Conservation (phyloP, 1,140 invertebrate genomes). For the Drosophila repleta region DNA sequence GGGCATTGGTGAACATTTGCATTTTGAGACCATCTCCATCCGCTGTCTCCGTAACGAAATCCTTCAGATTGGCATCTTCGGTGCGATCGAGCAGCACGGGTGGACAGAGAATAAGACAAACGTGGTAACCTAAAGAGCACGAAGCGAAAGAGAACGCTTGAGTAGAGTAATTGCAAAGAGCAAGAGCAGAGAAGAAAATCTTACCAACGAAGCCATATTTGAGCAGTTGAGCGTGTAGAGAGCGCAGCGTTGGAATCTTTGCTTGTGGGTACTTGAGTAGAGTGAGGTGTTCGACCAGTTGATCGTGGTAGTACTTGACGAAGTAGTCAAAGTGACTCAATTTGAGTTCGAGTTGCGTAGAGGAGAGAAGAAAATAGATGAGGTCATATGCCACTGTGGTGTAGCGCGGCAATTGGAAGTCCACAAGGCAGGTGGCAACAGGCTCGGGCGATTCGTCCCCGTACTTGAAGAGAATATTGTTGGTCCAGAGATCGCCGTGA, state of each 20-base stretch:
- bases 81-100: slow-evolving; percentile 52
- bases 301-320: slow-evolving; percentile 63
- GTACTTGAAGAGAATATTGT: slow-evolving; percentile 84
- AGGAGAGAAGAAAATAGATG: slow-evolving; percentile 67
- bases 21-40: slow-evolving; percentile 47
- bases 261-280: slow-evolving; percentile 56
- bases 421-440: slow-evolving; percentile 74
- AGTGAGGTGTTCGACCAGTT: slow-evolving; percentile 49
- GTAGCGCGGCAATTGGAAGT: slow-evolving; percentile 74
- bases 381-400: slow-evolving; percentile 75
- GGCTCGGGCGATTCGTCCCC: slow-evolving; percentile 21
- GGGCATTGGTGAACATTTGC: slow-evolving; percentile 50
- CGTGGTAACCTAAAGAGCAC: slow-evolving; percentile 45
- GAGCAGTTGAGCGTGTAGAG: slow-evolving; percentile 61
- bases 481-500: no score
- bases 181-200: not conserved
- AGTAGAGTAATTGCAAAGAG: no score
- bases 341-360: slow-evolving; percentile 52
- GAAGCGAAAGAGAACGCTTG: no score
- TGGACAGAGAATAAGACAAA: slow-evolving; percentile 46
- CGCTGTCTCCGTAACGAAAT: slow-evolving; percentile 48
- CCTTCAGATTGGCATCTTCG: slow-evolving; percentile 38
- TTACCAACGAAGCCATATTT: slow-evolving; percentile 61
- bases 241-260: slow-evolving; percentile 73
- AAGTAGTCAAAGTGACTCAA: slow-evolving; percentile 62